A percentile compares a stretch with the other conserved stretches of the same genome.
phyloP scores from a whole-genome alignment of 2,113 vertebrate species.

The Platycercus adscitus region DNA sequence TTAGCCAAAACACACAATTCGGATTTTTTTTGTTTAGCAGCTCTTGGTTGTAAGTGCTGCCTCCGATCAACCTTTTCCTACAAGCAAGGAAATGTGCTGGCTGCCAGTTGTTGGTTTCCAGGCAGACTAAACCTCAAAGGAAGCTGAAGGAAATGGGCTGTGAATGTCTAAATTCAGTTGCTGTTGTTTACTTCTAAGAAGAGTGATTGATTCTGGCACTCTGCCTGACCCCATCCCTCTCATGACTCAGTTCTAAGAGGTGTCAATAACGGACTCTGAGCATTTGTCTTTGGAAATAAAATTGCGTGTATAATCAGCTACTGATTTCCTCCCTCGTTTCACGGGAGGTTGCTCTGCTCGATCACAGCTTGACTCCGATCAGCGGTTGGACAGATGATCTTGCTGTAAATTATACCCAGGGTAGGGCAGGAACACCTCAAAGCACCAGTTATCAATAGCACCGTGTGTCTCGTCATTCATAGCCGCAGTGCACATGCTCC shows the following conservation, averaged over 20 bases:
- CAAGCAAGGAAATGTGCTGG: not conserved
- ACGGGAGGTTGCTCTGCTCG: not conserved
- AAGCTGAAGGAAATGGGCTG: not conserved
- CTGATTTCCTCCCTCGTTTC: not conserved
- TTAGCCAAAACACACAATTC: not conserved
- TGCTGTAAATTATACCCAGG: not conserved
- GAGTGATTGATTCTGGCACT: not conserved
- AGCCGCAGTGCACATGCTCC: rapidly evolving
- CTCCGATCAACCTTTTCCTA: not conserved
- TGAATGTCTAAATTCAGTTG: not conserved
- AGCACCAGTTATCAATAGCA: not conserved
- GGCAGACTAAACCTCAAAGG: not conserved
- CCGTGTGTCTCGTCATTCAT: not conserved
- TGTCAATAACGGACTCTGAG: not conserved
- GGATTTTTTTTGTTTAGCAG: not conserved
- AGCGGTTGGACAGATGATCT: not conserved
- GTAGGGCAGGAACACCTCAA: not conserved
- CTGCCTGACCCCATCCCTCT: not conserved
- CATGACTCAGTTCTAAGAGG: not conserved
- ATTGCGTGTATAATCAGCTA: not conserved
- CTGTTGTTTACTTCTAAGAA: not conserved
- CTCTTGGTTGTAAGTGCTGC: not conserved
- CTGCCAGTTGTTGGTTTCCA: not conserved
- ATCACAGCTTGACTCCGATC: not conserved
- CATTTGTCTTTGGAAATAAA: not conserved